These are phyloP conservation scores for Erythrocercus mccallii DNA, from an alignment of 2,113 vertebrate species.

Conservation along the genomic window DNA sequence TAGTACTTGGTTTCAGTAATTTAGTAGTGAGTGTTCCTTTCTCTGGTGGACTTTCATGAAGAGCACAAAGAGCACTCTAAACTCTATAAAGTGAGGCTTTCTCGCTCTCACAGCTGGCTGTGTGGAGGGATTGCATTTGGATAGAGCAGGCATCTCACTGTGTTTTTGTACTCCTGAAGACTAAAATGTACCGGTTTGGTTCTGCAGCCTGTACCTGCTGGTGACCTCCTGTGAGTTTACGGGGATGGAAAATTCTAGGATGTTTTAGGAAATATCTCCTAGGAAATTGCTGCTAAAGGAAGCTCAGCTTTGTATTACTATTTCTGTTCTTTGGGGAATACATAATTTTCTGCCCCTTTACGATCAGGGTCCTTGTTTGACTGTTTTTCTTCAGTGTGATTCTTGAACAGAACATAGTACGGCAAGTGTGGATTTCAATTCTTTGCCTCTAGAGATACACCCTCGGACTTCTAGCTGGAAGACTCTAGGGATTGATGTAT, in stretches of 20 bases:
- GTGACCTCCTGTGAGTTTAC: too few relatives aligned
- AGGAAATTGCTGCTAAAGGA: not conserved
- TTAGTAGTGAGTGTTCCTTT: not conserved
- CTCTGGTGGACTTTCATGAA: not conserved
- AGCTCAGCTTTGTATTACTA: not conserved
- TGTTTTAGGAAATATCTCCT: not conserved
- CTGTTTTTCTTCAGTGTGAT: not conserved
- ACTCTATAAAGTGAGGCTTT: not conserved
- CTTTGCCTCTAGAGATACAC: not conserved
- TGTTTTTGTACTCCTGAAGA: not conserved
- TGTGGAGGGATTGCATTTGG: not conserved
- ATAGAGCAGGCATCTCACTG: not conserved
- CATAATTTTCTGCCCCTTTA: not conserved
- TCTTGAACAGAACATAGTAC: not conserved
- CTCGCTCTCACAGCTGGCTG: not conserved
- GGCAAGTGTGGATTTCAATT: not conserved
- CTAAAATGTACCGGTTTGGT: not conserved
- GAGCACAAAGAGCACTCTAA: not conserved
- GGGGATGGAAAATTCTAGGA: not conserved
- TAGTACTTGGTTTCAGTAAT: fast-evolving
- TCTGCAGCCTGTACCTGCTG: not conserved
- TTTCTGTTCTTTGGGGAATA: not conserved
- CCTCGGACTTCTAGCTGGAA: not conserved
- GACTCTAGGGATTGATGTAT: not conserved
- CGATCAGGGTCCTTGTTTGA: not conserved